A percentile compares a stretch with the other conserved stretches of the same genome.
phyloP scores from a whole-genome alignment of 2,797 vertebrate genomes.

The Neomorphus geoffroyi region DNA sequence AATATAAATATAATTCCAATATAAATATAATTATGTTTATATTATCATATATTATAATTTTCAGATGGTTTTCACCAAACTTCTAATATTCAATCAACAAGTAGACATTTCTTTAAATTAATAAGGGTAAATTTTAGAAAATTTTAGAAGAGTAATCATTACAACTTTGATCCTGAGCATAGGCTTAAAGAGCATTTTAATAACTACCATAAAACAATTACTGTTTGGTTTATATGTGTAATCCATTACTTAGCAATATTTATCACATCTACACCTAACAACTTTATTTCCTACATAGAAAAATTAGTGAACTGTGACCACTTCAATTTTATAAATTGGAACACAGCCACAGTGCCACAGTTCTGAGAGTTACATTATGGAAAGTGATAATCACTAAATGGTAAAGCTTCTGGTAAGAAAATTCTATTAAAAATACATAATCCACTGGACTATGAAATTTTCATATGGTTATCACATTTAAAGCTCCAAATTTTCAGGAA shows the following conservation, averaged over 20 bases:
- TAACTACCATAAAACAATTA: slow-evolving; percentile 9
- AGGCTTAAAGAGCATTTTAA: background rate
- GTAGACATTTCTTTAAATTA: background rate
- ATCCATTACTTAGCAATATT: slow-evolving; percentile 32
- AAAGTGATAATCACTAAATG: background rate
- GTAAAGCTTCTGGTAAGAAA: background rate
- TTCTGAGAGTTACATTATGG: background rate
- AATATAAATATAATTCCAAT: background rate
- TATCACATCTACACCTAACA: background rate
- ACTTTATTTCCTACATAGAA: slow-evolving; percentile 17
- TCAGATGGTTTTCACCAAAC: background rate
- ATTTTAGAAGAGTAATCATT: background rate
- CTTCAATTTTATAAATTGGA: slow-evolving; percentile 11
- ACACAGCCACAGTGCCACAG: background rate
- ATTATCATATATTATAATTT: background rate
- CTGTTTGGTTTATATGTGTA: slow-evolving; percentile 1
- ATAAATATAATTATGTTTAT: background rate
- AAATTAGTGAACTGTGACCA: slow-evolving; percentile 10
- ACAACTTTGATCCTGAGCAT: background rate
- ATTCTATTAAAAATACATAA: background rate
- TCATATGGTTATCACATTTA: background rate
- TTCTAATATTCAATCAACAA: background rate
- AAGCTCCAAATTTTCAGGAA: background rate
- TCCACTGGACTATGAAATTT: background rate
- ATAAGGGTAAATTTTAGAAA: background rate